Percentiles rank a stretch among this genome's conserved stretches.
phyloP scores from a whole-genome alignment of 2,888 invertebrate genomes.

The Lordiphosa andalusiaca region DNA sequence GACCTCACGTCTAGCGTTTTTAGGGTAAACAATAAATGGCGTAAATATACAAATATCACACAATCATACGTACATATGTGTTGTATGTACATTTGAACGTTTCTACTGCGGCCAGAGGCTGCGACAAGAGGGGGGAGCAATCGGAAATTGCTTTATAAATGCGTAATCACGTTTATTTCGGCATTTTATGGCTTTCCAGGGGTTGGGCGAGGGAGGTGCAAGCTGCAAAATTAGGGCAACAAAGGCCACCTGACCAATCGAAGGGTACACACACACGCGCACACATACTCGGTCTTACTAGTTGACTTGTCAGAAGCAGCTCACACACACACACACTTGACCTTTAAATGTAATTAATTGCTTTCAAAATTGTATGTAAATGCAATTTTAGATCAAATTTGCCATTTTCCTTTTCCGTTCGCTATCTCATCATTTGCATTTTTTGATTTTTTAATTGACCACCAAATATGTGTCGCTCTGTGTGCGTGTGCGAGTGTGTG shows the following conservation, averaged over 20 bases:
- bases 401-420: constrained; percentile 51
- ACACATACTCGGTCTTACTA: constrained; percentile 2
- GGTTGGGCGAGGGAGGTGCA: constrained; percentile 14
- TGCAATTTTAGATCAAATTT: constrained; percentile 20
- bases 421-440: constrained; percentile 48
- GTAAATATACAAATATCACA: constrained; percentile 14
- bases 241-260: constrained; percentile 72
- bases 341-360: constrained; percentile 71
- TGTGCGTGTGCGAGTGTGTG: constrained; percentile 8
- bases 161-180: constrained; percentile 68
- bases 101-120: too few species aligned
- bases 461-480: constrained; percentile 37
- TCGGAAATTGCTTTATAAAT: constrained; percentile 52
- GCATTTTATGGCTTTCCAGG: constrained; percentile 35
- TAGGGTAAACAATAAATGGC: constrained; percentile 22
- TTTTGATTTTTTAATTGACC: constrained; percentile 48
- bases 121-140: constrained; percentile 1
- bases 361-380: constrained; percentile 46
- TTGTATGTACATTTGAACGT: too few species aligned
- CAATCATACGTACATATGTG: constrained; percentile 6
- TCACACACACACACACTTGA: constrained; percentile 49
- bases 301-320: constrained; percentile 47
- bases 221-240: constrained; percentile 59
- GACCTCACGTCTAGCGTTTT: constrained; percentile 42
- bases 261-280: constrained; percentile 39